phyloP scores from a whole-genome alignment of 1,140 invertebrate species.

The Lethrus apterus region DNA sequence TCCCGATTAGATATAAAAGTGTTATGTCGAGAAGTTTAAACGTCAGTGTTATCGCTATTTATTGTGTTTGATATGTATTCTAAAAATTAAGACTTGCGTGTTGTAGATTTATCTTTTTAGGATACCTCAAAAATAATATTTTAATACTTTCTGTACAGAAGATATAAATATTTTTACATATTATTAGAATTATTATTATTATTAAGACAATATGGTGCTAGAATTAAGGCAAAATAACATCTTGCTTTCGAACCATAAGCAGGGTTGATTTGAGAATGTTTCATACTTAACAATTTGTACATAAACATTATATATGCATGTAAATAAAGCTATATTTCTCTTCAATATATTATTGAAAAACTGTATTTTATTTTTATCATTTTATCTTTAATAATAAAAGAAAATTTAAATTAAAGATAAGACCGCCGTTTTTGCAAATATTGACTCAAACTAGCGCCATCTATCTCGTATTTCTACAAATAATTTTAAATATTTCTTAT shows the following conservation, averaged over 20 bases:
- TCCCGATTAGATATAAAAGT: neutral
- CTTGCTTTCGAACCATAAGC: constrained; percentile 12
- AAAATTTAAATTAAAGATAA: too few relatives aligned
- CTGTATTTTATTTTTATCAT: neutral
- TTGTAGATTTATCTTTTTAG: constrained; percentile 13
- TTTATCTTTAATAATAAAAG: too few relatives aligned
- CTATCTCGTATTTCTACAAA: too few relatives aligned
- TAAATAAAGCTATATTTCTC: constrained; percentile 9
- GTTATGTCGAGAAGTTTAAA: constrained; percentile 1
- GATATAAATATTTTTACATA: constrained; percentile 17
- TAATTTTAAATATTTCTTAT: too few relatives aligned
- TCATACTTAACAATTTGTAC: constrained; percentile 8
- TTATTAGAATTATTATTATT: constrained; percentile 9
- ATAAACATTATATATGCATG: constrained; percentile 9
- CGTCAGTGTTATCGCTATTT: constrained; percentile 10
- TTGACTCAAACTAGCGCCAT: too few relatives aligned
- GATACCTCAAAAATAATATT: constrained; percentile 17
- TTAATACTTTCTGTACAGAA: constrained; percentile 17
- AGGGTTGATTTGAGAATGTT: constrained; percentile 10
- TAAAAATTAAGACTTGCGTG: constrained; percentile 4
- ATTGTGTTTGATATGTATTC: constrained; percentile 10
- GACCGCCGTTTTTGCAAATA: too few relatives aligned
- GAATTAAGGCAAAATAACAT: constrained; percentile 14
- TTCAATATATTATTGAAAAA: constrained; percentile 11
- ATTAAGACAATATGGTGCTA: constrained; percentile 20